These are phyloP conservation scores for Colaptes auratus DNA, from an alignment of 2,113 vertebrate genomes.

Conservation along the genomic window DNA sequence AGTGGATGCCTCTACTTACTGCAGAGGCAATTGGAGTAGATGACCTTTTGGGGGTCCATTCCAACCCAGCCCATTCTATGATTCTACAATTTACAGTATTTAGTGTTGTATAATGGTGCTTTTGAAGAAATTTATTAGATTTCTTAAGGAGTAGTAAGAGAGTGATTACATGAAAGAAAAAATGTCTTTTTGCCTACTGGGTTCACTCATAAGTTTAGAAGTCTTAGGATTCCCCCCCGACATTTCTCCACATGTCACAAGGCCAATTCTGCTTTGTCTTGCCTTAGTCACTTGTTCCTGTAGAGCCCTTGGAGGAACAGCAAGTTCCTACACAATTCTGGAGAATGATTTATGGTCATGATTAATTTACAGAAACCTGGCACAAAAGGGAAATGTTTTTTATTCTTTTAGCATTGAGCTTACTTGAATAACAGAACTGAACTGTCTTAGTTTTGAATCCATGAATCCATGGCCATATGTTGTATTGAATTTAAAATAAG, in stretches of 20 bases:
- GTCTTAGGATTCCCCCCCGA: background rate
- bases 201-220: background rate
- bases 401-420: background rate
- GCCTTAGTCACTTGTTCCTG: background rate
- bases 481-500: background rate
- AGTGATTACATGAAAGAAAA: background rate
- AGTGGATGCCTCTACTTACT: too few relatives aligned
- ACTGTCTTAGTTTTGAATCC: background rate
- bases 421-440: background rate
- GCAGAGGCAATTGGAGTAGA: too few relatives aligned
- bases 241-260: fast-evolving
- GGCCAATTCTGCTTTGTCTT: background rate
- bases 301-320: background rate
- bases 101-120: background rate
- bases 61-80: too few relatives aligned
- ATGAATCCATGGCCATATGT: background rate
- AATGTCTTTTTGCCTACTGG: background rate
- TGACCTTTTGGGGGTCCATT: too few relatives aligned
- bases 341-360: background rate
- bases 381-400: background rate
- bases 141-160: background rate
- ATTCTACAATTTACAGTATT: background rate
- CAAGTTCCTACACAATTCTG: background rate
- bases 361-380: background rate
- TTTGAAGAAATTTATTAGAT: background rate